A percentile compares a stretch with the other conserved stretches of the same genome.
Conservation (phyloP, 2,113 vertebrate genomes). For the Aepyceros melampus region DNA sequence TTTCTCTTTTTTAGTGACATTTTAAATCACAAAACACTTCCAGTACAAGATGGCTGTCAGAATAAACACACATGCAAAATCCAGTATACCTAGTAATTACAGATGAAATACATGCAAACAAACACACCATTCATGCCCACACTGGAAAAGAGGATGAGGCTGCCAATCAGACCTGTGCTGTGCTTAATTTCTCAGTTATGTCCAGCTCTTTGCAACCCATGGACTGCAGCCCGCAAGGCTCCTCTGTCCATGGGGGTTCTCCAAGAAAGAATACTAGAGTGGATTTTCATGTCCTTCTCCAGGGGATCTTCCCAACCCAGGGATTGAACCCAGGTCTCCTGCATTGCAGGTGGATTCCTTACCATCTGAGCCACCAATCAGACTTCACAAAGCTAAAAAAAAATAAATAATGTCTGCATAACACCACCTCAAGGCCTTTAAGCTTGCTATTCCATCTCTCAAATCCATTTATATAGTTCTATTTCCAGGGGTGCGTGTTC, state of each 20-base stretch:
- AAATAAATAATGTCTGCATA: neutral
- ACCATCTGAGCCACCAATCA: neutral
- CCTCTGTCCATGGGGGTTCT: neutral
- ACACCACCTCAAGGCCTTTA: neutral
- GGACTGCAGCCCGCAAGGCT: rapidly evolving
- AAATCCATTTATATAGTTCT: neutral
- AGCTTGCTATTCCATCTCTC: neutral
- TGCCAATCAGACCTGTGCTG: neutral
- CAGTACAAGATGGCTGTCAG: neutral
- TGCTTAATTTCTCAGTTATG: neutral
- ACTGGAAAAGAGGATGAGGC: neutral
- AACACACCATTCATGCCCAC: neutral
- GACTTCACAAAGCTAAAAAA: neutral
- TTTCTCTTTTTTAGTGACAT: neutral
- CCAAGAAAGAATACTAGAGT: neutral
- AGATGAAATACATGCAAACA: neutral
- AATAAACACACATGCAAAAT: neutral
- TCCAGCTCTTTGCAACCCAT: neutral
- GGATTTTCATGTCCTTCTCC: neutral
- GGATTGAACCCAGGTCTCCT: neutral
- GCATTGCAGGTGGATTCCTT: neutral
- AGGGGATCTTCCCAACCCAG: neutral
- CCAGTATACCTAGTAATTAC: neutral
- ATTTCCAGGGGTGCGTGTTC: neutral
- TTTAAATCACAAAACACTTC: neutral